Conservation (phyloP, 2,888 invertebrate genomes). For the Ichneumon xanthorius region DNA sequence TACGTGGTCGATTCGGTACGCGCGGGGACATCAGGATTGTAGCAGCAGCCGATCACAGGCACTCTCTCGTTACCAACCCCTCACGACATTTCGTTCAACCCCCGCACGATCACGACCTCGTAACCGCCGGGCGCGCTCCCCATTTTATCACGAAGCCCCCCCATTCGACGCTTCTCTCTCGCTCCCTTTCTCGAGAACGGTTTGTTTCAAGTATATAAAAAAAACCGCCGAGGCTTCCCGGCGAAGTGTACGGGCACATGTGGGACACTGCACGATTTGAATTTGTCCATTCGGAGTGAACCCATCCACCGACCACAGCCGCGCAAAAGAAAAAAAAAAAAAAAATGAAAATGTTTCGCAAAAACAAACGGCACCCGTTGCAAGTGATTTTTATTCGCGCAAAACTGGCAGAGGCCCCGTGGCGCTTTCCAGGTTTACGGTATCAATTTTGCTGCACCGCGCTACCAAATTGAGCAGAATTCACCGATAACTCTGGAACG, state of each 20-base stretch:
- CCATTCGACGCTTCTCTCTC: slow-evolving; percentile 3
- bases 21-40: slow-evolving; percentile 29
- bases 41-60: slow-evolving; percentile 32
- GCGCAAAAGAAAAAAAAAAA: neutral
- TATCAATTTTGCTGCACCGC: neutral
- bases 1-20: slow-evolving; percentile 54
- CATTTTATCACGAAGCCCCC: slow-evolving; percentile 56
- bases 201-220: slow-evolving; percentile 23
- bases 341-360: too few species aligned
- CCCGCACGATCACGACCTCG: slow-evolving; percentile 40
- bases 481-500: neutral
- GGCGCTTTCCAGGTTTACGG: neutral
- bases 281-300: neutral
- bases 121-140: slow-evolving; percentile 28
- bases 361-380: neutral
- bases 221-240: neutral
- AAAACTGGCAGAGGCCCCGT: neutral
- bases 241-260: neutral
- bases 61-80: slow-evolving; percentile 53
- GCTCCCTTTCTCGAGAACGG: neutral
- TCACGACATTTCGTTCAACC: slow-evolving; percentile 54
- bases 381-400: neutral
- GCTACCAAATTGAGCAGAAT: neutral
- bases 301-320: too few species aligned
- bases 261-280: neutral